phyloP scores from a whole-genome alignment of 1,140 invertebrate genomes.

The Chionoecetes opilio region DNA sequence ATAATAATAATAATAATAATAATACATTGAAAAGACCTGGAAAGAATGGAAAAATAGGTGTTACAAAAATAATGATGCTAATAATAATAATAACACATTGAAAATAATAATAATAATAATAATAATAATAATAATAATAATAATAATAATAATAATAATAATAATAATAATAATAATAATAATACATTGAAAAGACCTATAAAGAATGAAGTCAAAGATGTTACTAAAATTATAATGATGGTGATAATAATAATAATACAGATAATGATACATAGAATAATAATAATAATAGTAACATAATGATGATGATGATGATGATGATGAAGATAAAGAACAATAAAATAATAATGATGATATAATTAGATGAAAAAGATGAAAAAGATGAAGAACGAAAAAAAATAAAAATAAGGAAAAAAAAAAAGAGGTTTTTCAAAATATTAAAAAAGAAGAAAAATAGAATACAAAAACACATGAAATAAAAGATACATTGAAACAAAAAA shows the following conservation, averaged over 20 bases:
- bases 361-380: too few species aligned
- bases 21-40: not conserved
- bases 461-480: too few species aligned
- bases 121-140: conserved; percentile 44
- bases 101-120: conserved; percentile 39
- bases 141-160: conserved; percentile 52
- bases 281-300: not conserved
- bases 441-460: too few species aligned
- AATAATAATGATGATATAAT: too few species aligned
- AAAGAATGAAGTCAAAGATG: too few species aligned
- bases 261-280: not conserved
- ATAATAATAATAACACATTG: conserved; percentile 28
- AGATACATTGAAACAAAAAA: too few species aligned
- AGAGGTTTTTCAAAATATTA: not conserved
- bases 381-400: not conserved
- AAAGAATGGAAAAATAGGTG: not conserved
- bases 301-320: too few species aligned
- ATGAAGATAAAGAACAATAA: too few species aligned
- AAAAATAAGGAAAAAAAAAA: not conserved
- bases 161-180: conserved; percentile 53
- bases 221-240: conserved; percentile 51
- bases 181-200: not conserved
- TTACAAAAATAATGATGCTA: not conserved
- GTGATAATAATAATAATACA: conserved; percentile 43
- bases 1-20: conserved; percentile 32